Percentiles rank a stretch among this genome's conserved stretches.
phyloP scores from a whole-genome alignment of 2,888 invertebrate species.

The Scaptodrosophila latifasciaeformis region DNA sequence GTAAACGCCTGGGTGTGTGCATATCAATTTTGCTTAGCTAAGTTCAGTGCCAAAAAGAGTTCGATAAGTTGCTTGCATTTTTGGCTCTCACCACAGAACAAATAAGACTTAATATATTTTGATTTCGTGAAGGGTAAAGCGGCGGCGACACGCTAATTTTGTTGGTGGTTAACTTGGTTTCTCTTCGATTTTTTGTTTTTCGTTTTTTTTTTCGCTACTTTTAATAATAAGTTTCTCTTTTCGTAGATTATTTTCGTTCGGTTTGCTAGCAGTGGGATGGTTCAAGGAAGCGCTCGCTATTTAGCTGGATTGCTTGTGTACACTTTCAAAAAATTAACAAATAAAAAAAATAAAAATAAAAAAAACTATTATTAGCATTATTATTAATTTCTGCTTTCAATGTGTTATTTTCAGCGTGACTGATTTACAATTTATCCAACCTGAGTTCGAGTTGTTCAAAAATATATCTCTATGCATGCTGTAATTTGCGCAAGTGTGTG shows the following conservation, averaged over 20 bases:
- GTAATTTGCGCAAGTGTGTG: conserved; percentile 25
- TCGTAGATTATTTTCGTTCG: conserved; percentile 28
- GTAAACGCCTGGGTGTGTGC: too few relatives aligned
- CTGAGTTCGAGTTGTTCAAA: conserved; percentile 69
- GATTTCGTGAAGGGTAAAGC: too few relatives aligned
- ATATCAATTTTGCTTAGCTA: too few relatives aligned
- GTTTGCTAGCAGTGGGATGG: conserved; percentile 55
- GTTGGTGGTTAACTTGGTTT: conserved; percentile 33
- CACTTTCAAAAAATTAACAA: too few relatives aligned
- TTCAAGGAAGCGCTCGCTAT: conserved; percentile 65
- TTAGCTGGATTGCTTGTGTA: conserved; percentile 26
- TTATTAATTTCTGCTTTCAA: conserved; percentile 32
- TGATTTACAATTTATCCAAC: conserved; percentile 68
- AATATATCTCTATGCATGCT: conserved; percentile 30
- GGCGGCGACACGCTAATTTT: conserved; percentile 41
- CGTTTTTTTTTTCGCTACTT: conserved; percentile 8
- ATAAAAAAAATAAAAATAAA: too few relatives aligned
- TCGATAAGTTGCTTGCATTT: too few relatives aligned
- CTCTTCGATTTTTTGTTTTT: conserved; percentile 9
- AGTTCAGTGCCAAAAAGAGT: too few relatives aligned
- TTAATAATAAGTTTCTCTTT: conserved; percentile 5
- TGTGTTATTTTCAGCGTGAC: conserved; percentile 57
- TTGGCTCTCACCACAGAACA: too few relatives aligned
- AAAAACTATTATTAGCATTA: too few relatives aligned
- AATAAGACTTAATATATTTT: too few relatives aligned